Conservation (phyloP, 2,113 vertebrate species). For the Caranx ignobilis region DNA sequence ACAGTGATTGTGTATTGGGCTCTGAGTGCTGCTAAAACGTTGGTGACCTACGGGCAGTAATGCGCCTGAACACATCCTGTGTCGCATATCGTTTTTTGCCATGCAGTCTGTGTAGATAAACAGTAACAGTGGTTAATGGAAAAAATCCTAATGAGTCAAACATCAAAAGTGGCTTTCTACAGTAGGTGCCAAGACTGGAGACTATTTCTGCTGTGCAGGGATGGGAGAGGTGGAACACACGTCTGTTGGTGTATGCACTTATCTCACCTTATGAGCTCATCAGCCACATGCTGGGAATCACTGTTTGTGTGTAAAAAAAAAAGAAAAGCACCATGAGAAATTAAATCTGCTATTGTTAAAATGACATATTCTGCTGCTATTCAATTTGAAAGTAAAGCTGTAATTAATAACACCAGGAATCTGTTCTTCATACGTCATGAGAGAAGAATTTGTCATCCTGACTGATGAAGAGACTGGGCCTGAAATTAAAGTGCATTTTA, state of each 20-base stretch:
- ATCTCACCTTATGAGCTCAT: background rate
- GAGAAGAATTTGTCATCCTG: background rate
- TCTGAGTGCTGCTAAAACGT: background rate
- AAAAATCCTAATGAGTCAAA: background rate
- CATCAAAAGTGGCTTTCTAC: background rate
- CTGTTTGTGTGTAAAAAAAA: background rate
- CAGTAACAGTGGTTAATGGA: background rate
- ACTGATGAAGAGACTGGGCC: background rate
- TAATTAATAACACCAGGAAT: background rate
- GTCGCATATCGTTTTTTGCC: background rate
- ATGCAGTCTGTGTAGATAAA: background rate
- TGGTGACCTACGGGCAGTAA: background rate
- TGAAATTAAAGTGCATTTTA: background rate
- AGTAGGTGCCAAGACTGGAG: background rate
- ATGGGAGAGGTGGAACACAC: background rate
- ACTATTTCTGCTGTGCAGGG: background rate
- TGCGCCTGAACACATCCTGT: background rate
- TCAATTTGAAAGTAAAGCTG: background rate
- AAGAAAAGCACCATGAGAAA: background rate
- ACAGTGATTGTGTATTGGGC: background rate
- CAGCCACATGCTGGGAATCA: background rate
- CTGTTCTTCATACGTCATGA: background rate
- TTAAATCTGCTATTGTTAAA: background rate
- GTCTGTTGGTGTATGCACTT: background rate
- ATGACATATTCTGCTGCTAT: background rate